phyloP scores from a whole-genome alignment of 2,888 invertebrate genomes.

The Omphaloscelis lunosa region DNA sequence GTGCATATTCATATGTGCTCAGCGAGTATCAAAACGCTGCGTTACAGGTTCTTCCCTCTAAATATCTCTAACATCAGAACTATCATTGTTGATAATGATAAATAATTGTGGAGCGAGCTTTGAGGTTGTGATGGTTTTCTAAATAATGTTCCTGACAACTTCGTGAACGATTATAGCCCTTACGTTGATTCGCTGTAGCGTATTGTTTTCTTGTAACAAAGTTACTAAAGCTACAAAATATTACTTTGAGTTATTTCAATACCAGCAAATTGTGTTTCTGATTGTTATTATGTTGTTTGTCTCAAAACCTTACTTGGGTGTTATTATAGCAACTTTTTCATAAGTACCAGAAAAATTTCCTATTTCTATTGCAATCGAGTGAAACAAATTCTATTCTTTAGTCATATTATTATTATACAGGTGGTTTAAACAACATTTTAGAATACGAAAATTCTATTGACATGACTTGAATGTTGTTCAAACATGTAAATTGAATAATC shows the following conservation, averaged over 20 bases:
- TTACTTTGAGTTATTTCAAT: neutral
- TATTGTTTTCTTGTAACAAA: neutral
- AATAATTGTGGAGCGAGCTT: slow-evolving; percentile 7
- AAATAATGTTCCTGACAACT: slow-evolving; percentile 2
- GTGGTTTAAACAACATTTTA: too few relatives aligned
- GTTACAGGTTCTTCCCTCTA: neutral
- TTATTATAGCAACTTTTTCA: slow-evolving; percentile 6
- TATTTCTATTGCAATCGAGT: slow-evolving; percentile 9
- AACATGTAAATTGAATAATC: too few relatives aligned
- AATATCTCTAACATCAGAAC: neutral
- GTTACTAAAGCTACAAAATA: neutral
- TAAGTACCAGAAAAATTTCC: neutral
- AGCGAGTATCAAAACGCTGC: neutral
- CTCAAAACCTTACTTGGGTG: neutral
- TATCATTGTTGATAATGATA: neutral
- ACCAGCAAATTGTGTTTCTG: neutral
- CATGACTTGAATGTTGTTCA: too few relatives aligned
- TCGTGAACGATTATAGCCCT: neutral
- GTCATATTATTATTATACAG: neutral
- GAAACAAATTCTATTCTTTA: neutral
- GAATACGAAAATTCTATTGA: too few relatives aligned
- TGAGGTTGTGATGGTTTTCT: slow-evolving; percentile 22
- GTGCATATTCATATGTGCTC: neutral
- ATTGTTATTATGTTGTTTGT: neutral
- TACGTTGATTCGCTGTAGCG: slow-evolving; percentile 19